Conservation (phyloP, 2,113 vertebrate genomes). For the Plestiodon gilberti region DNA sequence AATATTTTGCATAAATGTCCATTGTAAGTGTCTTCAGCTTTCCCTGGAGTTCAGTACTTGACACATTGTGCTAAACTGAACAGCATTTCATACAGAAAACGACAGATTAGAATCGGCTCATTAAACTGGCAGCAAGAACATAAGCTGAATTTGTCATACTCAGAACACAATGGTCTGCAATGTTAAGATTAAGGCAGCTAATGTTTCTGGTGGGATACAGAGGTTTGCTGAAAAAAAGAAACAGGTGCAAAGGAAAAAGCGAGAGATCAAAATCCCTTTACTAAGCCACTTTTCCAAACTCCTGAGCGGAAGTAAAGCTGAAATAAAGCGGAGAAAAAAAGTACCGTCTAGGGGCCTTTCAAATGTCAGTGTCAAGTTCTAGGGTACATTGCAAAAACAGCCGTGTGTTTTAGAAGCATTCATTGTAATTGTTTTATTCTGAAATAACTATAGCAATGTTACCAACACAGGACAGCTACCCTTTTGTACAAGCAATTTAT, state of each 20-base stretch:
- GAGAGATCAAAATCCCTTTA: not conserved
- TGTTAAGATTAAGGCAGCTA: constrained; percentile 50
- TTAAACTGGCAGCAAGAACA: constrained; percentile 48
- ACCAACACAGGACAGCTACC: too few species aligned
- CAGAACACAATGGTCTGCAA: constrained; percentile 35
- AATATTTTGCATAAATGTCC: constrained; percentile 34
- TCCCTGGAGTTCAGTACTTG: constrained; percentile 41
- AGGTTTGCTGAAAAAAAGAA: constrained; percentile 18
- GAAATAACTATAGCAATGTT: too few species aligned
- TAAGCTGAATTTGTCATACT: constrained; percentile 48
- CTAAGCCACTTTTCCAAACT: not conserved
- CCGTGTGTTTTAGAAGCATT: too few species aligned
- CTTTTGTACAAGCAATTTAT: too few species aligned
- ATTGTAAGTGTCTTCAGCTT: constrained; percentile 39
- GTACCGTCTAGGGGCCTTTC: constrained; percentile 4
- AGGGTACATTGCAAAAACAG: too few species aligned
- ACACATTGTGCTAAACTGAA: constrained; percentile 43
- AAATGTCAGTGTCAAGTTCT: not conserved
- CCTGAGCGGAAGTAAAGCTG: constrained; percentile 11
- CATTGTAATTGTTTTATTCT: too few species aligned
- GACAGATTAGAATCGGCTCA: constrained; percentile 35
- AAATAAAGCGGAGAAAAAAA: not conserved
- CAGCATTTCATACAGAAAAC: not conserved
- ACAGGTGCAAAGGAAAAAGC: constrained; percentile 29
- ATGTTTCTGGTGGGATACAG: constrained; percentile 7